These are phyloP conservation scores for Lottia scabra DNA, from an alignment of 2,888 invertebrate genomes.

Conservation along the genomic window DNA sequence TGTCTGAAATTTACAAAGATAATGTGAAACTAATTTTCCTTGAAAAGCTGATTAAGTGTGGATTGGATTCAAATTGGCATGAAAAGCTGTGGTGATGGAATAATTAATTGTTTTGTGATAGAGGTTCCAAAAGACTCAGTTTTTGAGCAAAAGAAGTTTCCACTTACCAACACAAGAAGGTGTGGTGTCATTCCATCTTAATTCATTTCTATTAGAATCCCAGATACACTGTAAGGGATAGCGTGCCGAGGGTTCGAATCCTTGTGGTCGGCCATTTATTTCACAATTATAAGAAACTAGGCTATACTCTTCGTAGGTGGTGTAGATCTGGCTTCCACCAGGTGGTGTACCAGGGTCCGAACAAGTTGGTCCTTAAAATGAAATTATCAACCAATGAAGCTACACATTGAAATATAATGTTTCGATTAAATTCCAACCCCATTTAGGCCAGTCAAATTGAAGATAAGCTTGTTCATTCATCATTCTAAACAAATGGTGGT, in stretches of 20 bases:
- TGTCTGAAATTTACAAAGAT: slow-evolving; percentile 35
- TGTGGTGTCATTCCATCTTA: slow-evolving; percentile 28
- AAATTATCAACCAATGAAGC: not conserved
- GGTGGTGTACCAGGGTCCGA: slow-evolving; percentile 46
- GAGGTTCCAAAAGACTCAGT: too few relatives aligned
- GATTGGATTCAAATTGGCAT: too few relatives aligned
- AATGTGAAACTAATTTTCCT: too few relatives aligned
- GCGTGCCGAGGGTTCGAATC: slow-evolving; percentile 28
- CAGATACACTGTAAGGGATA: slow-evolving; percentile 37
- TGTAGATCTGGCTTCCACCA: slow-evolving; percentile 30
- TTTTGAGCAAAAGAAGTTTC: too few relatives aligned
- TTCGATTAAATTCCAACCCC: too few relatives aligned
- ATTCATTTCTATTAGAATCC: slow-evolving; percentile 10
- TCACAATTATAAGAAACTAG: slow-evolving; percentile 38
- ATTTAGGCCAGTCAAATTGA: too few relatives aligned
- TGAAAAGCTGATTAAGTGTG: too few relatives aligned
- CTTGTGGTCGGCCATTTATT: slow-evolving; percentile 5
- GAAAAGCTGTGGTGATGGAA: too few relatives aligned
- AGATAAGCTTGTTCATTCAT: too few relatives aligned
- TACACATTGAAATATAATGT: too few relatives aligned
- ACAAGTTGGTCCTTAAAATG: slow-evolving; percentile 41
- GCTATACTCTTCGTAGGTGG: slow-evolving; percentile 42
- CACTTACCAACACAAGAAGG: slow-evolving; percentile 44
- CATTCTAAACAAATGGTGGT: too few relatives aligned
- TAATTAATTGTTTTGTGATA: too few relatives aligned